Evolutionary conservation across 2,888 invertebrate species (phyloP).

Genomic region (Trichopoda pennipes): DNA sequence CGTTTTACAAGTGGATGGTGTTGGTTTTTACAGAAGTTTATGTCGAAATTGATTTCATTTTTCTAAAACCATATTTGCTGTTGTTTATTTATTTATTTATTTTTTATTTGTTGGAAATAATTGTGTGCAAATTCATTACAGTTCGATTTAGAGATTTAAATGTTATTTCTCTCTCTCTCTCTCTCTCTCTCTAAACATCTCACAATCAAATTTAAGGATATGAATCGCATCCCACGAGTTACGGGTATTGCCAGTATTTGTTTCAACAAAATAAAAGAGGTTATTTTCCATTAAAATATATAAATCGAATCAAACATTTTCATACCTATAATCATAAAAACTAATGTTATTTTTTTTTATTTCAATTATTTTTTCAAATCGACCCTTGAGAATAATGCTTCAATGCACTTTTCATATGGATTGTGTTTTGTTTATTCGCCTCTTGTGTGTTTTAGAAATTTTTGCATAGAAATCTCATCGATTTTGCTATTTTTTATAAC

Average conservation of each 20-base stretch:
- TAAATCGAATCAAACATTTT: slow-evolving; percentile 52
- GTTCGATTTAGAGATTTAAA: slow-evolving; percentile 58
- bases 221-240: slow-evolving; percentile 46
- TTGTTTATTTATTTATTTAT: slow-evolving; percentile 27
- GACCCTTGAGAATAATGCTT: slow-evolving; percentile 66
- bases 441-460: not conserved
- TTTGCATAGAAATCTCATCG: slow-evolving; percentile 62
- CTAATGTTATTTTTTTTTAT: slow-evolving; percentile 61
- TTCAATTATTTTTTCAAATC: slow-evolving; percentile 45
- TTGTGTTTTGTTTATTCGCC: slow-evolving; percentile 1
- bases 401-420: slow-evolving; percentile 61
- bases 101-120: slow-evolving; percentile 44
- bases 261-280: not conserved
- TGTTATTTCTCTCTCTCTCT: slow-evolving; percentile 20
- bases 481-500: not conserved
- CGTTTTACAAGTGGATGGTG: slow-evolving; percentile 10
- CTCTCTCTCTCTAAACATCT: slow-evolving; percentile 4
- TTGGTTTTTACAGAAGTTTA: slow-evolving; percentile 72
- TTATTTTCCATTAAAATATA: slow-evolving; percentile 41
- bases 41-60: slow-evolving; percentile 58
- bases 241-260: slow-evolving; percentile 3
- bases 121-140: slow-evolving; percentile 61
- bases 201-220: slow-evolving; percentile 11
- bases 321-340: slow-evolving; percentile 62
- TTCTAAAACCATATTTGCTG: slow-evolving; percentile 22